Evolutionary conservation across 1,140 invertebrate species (phyloP).

Genomic region (Papilio glaucus): DNA sequence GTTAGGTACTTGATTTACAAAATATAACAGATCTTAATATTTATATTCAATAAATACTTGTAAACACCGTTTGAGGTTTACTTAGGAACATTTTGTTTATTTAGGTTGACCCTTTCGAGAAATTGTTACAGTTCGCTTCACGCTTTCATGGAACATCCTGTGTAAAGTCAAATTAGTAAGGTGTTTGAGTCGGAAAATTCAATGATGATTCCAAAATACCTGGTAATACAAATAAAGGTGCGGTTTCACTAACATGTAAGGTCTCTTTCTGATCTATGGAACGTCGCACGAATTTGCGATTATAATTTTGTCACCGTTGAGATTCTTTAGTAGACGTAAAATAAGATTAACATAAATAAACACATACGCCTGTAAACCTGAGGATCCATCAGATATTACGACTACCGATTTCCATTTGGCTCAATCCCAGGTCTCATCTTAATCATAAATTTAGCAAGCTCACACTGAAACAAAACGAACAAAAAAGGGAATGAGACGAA

Average conservation of each 20-base stretch:
- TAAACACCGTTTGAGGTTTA: slow-evolving; percentile 8
- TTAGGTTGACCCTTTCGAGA: not conserved
- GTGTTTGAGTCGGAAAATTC: slow-evolving; percentile 11
- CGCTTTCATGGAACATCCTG: not conserved
- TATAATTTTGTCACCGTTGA: too few relatives aligned
- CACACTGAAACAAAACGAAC: too few relatives aligned
- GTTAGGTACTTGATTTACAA: not conserved
- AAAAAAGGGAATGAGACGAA: too few relatives aligned
- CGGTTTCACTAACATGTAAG: not conserved
- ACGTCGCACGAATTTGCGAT: too few relatives aligned
- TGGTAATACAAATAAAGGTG: not conserved
- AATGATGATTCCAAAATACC: not conserved
- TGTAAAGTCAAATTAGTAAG: slow-evolving; percentile 19
- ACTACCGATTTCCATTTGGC: too few relatives aligned
- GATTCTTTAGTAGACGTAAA: too few relatives aligned
- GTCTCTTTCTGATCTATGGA: too few relatives aligned
- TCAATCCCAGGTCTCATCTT: too few relatives aligned
- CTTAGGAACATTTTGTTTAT: slow-evolving; percentile 12
- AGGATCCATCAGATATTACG: too few relatives aligned
- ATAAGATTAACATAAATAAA: too few relatives aligned
- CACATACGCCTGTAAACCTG: too few relatives aligned
- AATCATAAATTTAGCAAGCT: too few relatives aligned
- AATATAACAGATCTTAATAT: not conserved
- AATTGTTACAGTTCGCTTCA: not conserved
- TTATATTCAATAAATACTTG: not conserved